A percentile compares a stretch with the other conserved stretches of the same genome.
Evolutionary conservation across 2,113 vertebrate species (phyloP).

Genomic region (human (Homo sapiens)): DNA sequence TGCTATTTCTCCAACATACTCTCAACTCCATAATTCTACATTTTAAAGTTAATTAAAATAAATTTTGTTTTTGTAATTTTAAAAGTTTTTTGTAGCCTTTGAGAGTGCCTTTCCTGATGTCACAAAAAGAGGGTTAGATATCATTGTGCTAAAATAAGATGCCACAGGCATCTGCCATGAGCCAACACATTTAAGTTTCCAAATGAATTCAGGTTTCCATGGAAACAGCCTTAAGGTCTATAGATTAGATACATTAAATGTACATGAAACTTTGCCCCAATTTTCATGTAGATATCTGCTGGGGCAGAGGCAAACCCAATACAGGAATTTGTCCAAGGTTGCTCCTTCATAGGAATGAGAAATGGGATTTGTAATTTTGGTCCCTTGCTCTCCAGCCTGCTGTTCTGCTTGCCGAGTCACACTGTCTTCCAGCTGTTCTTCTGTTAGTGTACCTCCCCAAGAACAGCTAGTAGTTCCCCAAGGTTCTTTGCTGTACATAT

Average conservation of each 20-base stretch:
- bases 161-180: background rate
- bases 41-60: constrained; percentile 26
- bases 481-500: constrained; percentile 30
- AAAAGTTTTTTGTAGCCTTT: background rate
- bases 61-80: constrained; percentile 9
- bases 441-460: background rate
- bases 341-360: background rate
- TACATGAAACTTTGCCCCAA: background rate
- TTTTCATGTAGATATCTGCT: constrained; percentile 39
- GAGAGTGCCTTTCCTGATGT: background rate
- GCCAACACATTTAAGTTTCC: constrained; percentile 26
- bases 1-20: background rate
- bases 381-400: constrained; percentile 66
- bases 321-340: constrained; percentile 61
- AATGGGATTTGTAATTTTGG: constrained; percentile 48
- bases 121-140: background rate
- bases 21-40: background rate
- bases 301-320: background rate
- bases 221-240: constrained; percentile 50
- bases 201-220: constrained; percentile 61
- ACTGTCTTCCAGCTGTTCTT: constrained; percentile 69
- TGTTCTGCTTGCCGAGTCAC: constrained; percentile 9
- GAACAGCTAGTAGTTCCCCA: constrained; percentile 43
- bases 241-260: constrained; percentile 36
- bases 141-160: background rate